Evolutionary conservation across 1,140 invertebrate genomes (phyloP).

Genomic region (Drosophila suzukii): DNA sequence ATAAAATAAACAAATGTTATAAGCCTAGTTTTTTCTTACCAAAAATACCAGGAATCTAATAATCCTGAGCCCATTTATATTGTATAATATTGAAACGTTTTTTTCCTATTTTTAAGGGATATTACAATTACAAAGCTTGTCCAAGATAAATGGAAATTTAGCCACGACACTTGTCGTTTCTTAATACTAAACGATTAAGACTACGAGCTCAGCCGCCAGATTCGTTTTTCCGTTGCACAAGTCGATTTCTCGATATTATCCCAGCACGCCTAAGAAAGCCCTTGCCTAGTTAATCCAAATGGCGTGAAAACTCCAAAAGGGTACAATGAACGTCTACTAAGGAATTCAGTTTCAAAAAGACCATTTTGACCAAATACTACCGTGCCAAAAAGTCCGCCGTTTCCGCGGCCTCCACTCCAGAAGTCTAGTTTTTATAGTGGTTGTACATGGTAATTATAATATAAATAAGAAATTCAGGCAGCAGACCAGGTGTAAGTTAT

Average conservation of each 20-base stretch:
- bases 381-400: constrained; percentile 19
- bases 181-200: constrained; percentile 33
- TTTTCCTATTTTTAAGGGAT: constrained; percentile 42
- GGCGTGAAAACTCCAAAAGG: constrained; percentile 25
- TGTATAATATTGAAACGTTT: constrained; percentile 26
- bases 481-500: background rate
- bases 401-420: constrained; percentile 5
- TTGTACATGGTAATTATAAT: constrained; percentile 30
- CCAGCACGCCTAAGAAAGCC: background rate
- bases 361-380: constrained; percentile 14
- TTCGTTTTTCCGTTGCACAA: constrained; percentile 10
- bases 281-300: background rate
- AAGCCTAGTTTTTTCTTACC: too few relatives aligned
- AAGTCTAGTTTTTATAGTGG: constrained; percentile 46
- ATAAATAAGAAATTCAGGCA: constrained; percentile 29
- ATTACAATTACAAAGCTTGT: constrained; percentile 34
- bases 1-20: too few relatives aligned
- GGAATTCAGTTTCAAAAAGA: constrained; percentile 27
- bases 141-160: constrained; percentile 38
- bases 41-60: background rate
- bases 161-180: too few relatives aligned
- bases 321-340: constrained; percentile 3
- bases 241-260: constrained; percentile 4
- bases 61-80: background rate
- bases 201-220: constrained; percentile 17